phyloP scores from a whole-genome alignment of 2,888 invertebrate genomes.

The Rhagonycha lutea region DNA sequence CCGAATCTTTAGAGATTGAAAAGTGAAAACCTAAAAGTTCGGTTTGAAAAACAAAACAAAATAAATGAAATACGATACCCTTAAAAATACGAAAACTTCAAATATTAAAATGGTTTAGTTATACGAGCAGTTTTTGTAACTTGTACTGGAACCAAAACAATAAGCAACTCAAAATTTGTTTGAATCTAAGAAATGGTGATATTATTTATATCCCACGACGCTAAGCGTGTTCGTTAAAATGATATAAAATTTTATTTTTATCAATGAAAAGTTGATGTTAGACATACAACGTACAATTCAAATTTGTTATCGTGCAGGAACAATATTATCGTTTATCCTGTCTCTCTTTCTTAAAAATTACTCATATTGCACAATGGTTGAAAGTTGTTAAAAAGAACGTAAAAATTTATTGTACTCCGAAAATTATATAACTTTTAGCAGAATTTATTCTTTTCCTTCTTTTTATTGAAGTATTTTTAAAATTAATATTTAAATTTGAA shows the following conservation, averaged over 20 bases:
- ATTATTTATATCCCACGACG: not conserved
- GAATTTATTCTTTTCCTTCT: not conserved
- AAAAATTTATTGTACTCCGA: not conserved
- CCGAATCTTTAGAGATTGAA: too few species aligned
- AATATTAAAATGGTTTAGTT: not conserved
- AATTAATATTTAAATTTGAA: not conserved
- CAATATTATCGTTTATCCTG: not conserved
- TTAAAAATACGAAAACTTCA: not conserved
- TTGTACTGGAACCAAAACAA: not conserved
- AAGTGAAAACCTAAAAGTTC: too few species aligned
- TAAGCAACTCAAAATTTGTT: not conserved
- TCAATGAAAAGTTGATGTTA: not conserved
- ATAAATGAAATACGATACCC: not conserved
- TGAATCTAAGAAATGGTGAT: not conserved
- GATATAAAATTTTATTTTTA: not conserved
- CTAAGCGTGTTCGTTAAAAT: not conserved
- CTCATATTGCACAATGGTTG: not conserved
- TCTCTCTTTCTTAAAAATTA: not conserved
- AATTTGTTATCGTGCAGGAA: not conserved
- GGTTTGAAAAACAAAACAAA: too few species aligned
- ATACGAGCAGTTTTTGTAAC: not conserved
- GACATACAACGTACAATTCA: not conserved
- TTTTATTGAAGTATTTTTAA: not conserved
- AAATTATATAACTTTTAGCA: not conserved
- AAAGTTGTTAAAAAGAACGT: not conserved